Percentiles rank a stretch among this genome's conserved stretches.
phyloP scores from a whole-genome alignment of 2,113 vertebrate genomes.

The Naja naja region DNA sequence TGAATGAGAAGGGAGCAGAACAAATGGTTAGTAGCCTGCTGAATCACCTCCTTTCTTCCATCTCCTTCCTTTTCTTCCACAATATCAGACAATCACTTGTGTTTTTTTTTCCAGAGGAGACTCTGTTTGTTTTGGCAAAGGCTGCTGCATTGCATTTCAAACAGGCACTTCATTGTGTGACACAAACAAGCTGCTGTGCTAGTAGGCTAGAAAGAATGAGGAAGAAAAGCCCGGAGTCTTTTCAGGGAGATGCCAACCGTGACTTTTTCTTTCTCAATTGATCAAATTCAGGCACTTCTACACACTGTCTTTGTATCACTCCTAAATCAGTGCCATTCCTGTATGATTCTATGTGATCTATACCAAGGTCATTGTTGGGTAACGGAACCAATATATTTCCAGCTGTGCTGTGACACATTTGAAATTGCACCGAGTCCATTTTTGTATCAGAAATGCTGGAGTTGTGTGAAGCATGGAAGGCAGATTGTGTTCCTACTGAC shows the following conservation, averaged over 20 bases:
- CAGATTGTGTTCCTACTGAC: neutral
- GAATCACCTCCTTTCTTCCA: neutral
- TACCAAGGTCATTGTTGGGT: neutral
- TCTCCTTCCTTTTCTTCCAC: neutral
- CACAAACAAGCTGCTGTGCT: neutral
- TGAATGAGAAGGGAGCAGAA: neutral
- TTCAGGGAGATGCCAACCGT: neutral
- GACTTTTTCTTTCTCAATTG: neutral
- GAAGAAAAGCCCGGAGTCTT: neutral
- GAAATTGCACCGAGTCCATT: neutral
- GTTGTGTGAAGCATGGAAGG: neutral
- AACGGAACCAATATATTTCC: neutral
- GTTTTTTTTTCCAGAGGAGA: neutral
- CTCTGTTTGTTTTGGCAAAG: constrained; percentile 10
- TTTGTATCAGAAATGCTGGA: neutral
- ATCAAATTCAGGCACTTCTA: neutral
- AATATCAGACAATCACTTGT: neutral
- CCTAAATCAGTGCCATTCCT: neutral
- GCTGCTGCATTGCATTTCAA: constrained; percentile 10
- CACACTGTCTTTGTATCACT: neutral
- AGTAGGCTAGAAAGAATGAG: constrained; percentile 14
- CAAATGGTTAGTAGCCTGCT: neutral
- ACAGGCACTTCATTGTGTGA: neutral
- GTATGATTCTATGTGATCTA: neutral
- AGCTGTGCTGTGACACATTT: neutral